Conservation (phyloP, 2,113 vertebrate species). For the Oenanthe oenanthe region DNA sequence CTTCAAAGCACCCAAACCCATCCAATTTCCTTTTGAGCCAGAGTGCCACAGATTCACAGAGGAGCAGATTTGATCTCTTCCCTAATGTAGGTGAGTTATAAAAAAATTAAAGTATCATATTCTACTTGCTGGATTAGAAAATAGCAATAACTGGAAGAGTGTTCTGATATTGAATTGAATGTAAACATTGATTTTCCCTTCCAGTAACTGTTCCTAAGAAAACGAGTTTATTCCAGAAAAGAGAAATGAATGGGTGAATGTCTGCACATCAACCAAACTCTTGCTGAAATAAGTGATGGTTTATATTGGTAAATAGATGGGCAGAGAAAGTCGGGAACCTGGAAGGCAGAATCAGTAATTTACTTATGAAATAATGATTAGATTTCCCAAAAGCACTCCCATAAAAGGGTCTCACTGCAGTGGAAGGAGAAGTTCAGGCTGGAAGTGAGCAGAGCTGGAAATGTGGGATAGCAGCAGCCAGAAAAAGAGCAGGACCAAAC, state of each 20-base stretch:
- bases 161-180: background rate
- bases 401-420: background rate
- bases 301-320: background rate
- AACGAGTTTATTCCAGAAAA: background rate
- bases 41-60: background rate
- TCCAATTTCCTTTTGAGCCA: background rate
- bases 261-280: background rate
- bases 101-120: background rate
- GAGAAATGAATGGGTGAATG: background rate
- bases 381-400: background rate
- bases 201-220: background rate
- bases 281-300: background rate
- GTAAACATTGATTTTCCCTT: conserved; percentile 2
- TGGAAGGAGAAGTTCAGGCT: background rate
- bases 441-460: background rate
- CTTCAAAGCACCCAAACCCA: background rate
- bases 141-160: background rate
- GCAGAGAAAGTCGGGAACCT: background rate
- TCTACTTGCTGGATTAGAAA: background rate
- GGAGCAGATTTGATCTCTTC: background rate
- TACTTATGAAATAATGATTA: background rate
- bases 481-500: background rate
- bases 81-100: background rate
- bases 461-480: background rate
- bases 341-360: background rate